Percentiles rank a stretch among this genome's conserved stretches.
Conservation (phyloP, 1,140 invertebrate species). For the Papilio helenus region DNA sequence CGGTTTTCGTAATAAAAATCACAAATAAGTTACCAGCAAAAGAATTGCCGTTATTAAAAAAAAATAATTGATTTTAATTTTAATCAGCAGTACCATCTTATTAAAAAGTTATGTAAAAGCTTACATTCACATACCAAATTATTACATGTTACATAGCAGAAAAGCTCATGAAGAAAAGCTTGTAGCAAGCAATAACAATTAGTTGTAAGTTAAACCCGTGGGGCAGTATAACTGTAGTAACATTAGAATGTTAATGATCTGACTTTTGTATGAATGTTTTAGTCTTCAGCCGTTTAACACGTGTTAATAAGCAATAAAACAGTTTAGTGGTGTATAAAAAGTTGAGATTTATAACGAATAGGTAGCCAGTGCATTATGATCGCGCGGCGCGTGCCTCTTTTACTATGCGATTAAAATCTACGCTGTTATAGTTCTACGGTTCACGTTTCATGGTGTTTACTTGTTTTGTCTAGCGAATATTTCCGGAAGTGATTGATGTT, state of each 20-base stretch:
- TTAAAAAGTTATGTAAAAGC: neutral
- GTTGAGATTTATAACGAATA: conserved; percentile 80
- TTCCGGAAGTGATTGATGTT: neutral
- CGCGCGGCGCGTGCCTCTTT: conserved; percentile 61
- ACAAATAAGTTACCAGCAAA: neutral
- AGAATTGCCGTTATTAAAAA: neutral
- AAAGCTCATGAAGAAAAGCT: neutral
- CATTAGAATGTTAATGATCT: conserved; percentile 77
- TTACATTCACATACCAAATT: no score
- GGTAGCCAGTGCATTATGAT: conserved; percentile 71
- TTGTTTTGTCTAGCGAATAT: conserved; percentile 49
- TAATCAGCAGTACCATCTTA: no score
- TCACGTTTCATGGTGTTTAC: conserved; percentile 67
- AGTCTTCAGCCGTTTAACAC: conserved; percentile 77
- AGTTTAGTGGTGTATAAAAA: conserved; percentile 81
- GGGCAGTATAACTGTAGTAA: conserved; percentile 51
- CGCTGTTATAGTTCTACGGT: conserved; percentile 50
- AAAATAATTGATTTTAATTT: no score
- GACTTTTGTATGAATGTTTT: conserved; percentile 78
- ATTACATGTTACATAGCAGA: neutral
- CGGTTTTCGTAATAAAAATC: neutral
- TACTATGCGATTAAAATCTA: conserved; percentile 67
- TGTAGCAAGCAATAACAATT: conserved; percentile 33
- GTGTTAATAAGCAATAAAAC: conserved; percentile 82
- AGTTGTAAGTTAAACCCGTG: conserved; percentile 37